Percentiles rank a stretch among this genome's conserved stretches.
These are phyloP conservation scores for Pseudomyrmex cubaensis DNA, from an alignment of 1,140 invertebrate species.

Conservation along the genomic window DNA sequence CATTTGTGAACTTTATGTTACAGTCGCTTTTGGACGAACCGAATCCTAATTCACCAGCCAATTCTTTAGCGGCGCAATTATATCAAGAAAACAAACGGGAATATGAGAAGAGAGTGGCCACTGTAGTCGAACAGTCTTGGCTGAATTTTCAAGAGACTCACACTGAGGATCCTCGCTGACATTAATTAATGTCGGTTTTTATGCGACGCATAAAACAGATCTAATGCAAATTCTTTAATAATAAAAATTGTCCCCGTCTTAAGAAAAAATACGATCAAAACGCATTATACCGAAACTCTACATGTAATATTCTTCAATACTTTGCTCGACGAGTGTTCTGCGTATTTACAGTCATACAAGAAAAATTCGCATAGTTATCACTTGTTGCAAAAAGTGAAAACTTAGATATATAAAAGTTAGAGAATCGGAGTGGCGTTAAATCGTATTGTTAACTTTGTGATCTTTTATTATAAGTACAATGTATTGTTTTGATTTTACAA, in stretches of 20 bases:
- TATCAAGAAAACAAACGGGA: slow-evolving; percentile 89
- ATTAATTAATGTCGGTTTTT: slow-evolving; percentile 75
- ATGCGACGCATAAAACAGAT: background rate
- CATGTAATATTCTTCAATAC: slow-evolving; percentile 9
- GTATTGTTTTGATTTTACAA: slow-evolving; percentile 65
- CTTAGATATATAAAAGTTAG: slow-evolving; percentile 27
- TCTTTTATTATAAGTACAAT: slow-evolving; percentile 71
- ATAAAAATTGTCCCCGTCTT: background rate
- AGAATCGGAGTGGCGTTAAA: slow-evolving; percentile 43
- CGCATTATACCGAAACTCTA: slow-evolving; percentile 4
- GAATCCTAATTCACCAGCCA: slow-evolving; percentile 90
- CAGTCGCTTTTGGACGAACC: slow-evolving; percentile 89
- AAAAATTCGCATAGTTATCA: slow-evolving; percentile 7
- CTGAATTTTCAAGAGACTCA: slow-evolving; percentile 85
- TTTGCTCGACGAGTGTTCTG: slow-evolving; percentile 5
- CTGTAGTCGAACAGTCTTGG: slow-evolving; percentile 89
- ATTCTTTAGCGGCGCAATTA: slow-evolving; percentile 89
- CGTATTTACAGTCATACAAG: slow-evolving; percentile 3
- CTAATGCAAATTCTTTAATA: slow-evolving; percentile 24
- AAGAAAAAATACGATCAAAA: no score
- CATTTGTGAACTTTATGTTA: slow-evolving; percentile 78
- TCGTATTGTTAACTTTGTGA: slow-evolving; percentile 67
- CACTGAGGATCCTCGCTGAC: slow-evolving; percentile 83
- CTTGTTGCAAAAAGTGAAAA: slow-evolving; percentile 49
- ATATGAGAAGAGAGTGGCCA: slow-evolving; percentile 90